A percentile compares a stretch with the other conserved stretches of the same genome.
Conservation (phyloP, 1,140 invertebrate genomes). For the Holotrichia oblita region DNA sequence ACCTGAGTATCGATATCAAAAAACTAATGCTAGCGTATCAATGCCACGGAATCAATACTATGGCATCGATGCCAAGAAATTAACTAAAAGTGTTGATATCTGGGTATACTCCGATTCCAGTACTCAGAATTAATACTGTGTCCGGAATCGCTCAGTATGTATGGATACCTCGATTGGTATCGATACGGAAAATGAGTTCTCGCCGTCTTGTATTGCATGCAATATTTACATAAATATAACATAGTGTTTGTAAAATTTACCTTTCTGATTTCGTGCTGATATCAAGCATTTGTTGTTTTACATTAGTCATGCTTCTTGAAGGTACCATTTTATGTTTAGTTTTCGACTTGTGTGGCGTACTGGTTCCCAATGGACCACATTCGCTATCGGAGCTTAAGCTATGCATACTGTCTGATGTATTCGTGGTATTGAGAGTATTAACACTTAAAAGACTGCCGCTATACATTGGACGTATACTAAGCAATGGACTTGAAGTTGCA, state of each 20-base stretch:
- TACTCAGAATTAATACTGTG: too few relatives aligned
- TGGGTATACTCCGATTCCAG: too few relatives aligned
- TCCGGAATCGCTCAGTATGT: too few relatives aligned
- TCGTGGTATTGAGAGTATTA: slow-evolving; percentile 63
- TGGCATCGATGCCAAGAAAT: too few relatives aligned
- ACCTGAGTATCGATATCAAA: too few relatives aligned
- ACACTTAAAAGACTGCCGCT: slow-evolving; percentile 69
- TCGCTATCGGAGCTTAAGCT: slow-evolving; percentile 69
- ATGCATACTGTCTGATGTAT: slow-evolving; percentile 70
- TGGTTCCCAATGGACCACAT: slow-evolving; percentile 58
- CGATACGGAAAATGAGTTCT: too few relatives aligned
- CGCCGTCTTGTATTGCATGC: too few relatives aligned
- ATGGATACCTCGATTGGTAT: too few relatives aligned
- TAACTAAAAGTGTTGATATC: too few relatives aligned
- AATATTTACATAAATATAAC: too few relatives aligned
- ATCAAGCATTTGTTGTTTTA: slow-evolving; percentile 60
- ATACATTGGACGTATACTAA: slow-evolving; percentile 70
- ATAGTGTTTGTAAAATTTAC: neutral
- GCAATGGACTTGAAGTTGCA: slow-evolving; percentile 71
- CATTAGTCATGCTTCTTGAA: slow-evolving; percentile 58
- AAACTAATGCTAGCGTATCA: too few relatives aligned
- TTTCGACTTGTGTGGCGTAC: slow-evolving; percentile 53
- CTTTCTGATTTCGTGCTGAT: slow-evolving; percentile 63
- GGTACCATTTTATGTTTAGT: slow-evolving; percentile 53
- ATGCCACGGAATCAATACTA: too few relatives aligned